Evolutionary conservation across 2,888 invertebrate genomes (phyloP), one percentile per base, ranked within the genome.

Genomic region (Escarpia spicata): DNA sequence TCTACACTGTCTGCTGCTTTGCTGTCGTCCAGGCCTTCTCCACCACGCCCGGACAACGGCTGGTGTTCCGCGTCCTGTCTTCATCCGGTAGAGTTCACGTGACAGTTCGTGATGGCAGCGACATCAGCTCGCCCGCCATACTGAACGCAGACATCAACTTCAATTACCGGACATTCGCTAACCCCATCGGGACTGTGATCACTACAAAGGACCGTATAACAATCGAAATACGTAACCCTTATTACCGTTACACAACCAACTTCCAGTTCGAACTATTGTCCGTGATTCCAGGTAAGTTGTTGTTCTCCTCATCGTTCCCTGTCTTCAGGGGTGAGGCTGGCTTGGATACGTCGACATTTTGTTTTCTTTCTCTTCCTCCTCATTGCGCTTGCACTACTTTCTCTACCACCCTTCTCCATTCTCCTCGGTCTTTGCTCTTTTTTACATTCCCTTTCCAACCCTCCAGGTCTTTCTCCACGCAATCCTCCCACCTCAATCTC

Each of bases 21-120:
- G 75, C 26, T 75, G 4, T n/a, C 75, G 6, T 60, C n/a, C 75
- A 75, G 75, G 75, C 75, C 26, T 75, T 75, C 75, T 75, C 75
- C n/a, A 75, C 75, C 26, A 75, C 75, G 26, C 75, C 75, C 6
- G 75, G 75, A 75, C 75, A 75, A 75, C 75, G 15, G n/a, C 4
- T 75, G 0, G 75, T 75, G 26, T 75, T 75, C n/a, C 75, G 75
- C 0, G 26, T 75, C 75, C 26, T 75, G 26, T 75, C 75, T 15
- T 19, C 0, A 26, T 75, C 75, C 3, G 75, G 75, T 26, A 75
- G 4, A 26, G n/a, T n/a, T 75, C 75, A 75, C 6, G 75, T 75
- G 75, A 75, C 26, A 75, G n/a, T 75, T 75, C 75, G 75, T 75
- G 75, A 75, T n/a, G 75, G 75, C 75, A 75, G 75, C 75, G 75